Conservation (phyloP, 2,113 vertebrate species). For the Acanthochromis polyacanthus region DNA sequence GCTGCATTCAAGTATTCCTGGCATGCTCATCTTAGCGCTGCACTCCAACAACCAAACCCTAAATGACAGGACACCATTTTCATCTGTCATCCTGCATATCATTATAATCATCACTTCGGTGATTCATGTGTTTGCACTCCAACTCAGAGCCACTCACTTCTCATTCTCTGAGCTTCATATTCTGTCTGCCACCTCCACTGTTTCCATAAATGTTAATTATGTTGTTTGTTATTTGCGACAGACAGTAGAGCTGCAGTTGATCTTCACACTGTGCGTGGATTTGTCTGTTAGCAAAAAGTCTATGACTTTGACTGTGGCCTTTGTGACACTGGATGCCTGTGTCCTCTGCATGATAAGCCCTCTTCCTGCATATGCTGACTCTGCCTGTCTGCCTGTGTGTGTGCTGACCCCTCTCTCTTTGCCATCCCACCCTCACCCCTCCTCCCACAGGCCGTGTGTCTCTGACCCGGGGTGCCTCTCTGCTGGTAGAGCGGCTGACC, state of each 20-base stretch:
- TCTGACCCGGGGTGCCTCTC: conserved; percentile 90
- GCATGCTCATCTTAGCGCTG: conserved; percentile 35
- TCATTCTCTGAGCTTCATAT: conserved; percentile 28
- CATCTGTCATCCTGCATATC: conserved; percentile 49
- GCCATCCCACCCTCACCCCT: conserved; percentile 11
- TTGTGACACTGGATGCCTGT: conserved; percentile 65
- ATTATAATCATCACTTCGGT: conserved; percentile 48
- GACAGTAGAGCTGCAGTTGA: conserved; percentile 7
- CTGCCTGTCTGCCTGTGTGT: conserved; percentile 58
- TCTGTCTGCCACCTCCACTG: not conserved
- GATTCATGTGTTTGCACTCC: conserved; percentile 63
- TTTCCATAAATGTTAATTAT: conserved; percentile 14
- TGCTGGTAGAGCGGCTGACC: conserved; percentile 89
- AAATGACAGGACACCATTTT: conserved; percentile 58
- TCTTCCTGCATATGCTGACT: conserved; percentile 70
- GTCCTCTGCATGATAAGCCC: conserved; percentile 60
- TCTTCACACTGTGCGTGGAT: conserved; percentile 8
- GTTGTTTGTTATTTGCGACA: conserved; percentile 8
- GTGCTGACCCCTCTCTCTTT: conserved; percentile 30
- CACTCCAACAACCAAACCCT: conserved; percentile 38
- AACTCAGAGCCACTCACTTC: conserved; percentile 15
- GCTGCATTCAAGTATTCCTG: conserved; percentile 29
- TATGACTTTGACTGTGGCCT: conserved; percentile 61
- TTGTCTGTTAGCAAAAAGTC: conserved; percentile 12
- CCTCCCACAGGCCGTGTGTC: conserved; percentile 88